phyloP scores from a whole-genome alignment of 1,140 invertebrate species.

The Rhyzopertha dominica region DNA sequence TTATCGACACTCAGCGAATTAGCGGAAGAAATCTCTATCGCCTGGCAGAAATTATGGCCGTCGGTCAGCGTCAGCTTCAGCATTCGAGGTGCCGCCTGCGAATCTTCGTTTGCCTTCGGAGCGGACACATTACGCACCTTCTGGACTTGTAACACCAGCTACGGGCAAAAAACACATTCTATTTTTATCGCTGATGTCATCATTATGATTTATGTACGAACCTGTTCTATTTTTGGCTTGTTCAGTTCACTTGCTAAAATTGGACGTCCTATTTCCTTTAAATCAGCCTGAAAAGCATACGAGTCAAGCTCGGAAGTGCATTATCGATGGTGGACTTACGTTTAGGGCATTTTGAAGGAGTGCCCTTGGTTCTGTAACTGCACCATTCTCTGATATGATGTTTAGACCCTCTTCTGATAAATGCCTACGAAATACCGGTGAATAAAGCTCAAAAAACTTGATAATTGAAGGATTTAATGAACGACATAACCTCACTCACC shows the following conservation, averaged over 20 bases:
- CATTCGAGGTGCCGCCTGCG: conserved; percentile 71
- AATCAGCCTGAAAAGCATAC: conserved; percentile 61
- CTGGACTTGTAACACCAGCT: conserved; percentile 80
- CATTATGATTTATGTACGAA: conserved; percentile 30
- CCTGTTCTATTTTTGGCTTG: conserved; percentile 51
- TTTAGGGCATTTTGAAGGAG: conserved; percentile 65
- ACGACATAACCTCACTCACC: conserved; percentile 25
- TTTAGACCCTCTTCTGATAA: conserved; percentile 63
- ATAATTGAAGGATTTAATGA: conserved; percentile 5
- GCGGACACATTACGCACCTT: conserved; percentile 82
- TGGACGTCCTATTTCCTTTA: conserved; percentile 67
- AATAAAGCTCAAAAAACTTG: not conserved
- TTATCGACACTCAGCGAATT: conserved; percentile 59
- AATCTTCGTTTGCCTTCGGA: conserved; percentile 87
- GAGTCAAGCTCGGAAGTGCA: conserved; percentile 10
- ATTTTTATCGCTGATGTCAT: conserved; percentile 5
- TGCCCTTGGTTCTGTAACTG: conserved; percentile 55
- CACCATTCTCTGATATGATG: conserved; percentile 60
- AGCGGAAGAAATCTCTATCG: conserved; percentile 66
- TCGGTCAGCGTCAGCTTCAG: conserved; percentile 79
- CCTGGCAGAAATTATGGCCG: conserved; percentile 72
- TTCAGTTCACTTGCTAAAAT: conserved; percentile 54
- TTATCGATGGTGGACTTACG: conserved; percentile 53
- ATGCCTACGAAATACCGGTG: conserved; percentile 53
- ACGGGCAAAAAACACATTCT: conserved; percentile 55